Conservation (phyloP, 2,797 vertebrate species). For the Apodemus agrarius region DNA sequence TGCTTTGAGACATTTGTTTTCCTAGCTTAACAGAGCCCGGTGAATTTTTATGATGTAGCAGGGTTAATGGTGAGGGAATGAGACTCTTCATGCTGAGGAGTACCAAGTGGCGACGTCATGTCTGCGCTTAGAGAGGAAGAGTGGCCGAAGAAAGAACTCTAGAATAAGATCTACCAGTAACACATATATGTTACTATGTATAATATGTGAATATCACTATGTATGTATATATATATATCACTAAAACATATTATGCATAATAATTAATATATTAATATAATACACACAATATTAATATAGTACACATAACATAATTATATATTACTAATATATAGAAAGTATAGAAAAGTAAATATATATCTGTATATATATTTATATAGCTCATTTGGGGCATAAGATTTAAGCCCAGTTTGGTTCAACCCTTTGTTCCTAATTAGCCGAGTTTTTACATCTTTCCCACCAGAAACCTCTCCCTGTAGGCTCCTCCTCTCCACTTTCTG, state of each 20-base stretch:
- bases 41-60: neutral
- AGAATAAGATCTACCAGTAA: neutral
- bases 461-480: conserved; percentile 13
- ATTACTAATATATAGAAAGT: neutral
- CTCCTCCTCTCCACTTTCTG: neutral
- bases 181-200: neutral
- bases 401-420: neutral
- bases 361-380: neutral
- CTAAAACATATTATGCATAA: neutral
- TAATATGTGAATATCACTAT: neutral
- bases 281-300: neutral
- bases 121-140: neutral
- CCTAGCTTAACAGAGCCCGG: neutral
- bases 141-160: neutral
- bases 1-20: conserved; percentile 5
- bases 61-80: neutral
- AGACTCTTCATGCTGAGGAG: neutral
- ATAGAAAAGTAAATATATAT: neutral
- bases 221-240: neutral
- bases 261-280: neutral
- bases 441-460: neutral
- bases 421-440: neutral
- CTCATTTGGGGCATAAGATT: neutral
- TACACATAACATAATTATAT: too few relatives aligned
- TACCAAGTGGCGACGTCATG: neutral